Conservation (phyloP, 1,140 invertebrate species). For the Pseudobourletiella spinata region DNA sequence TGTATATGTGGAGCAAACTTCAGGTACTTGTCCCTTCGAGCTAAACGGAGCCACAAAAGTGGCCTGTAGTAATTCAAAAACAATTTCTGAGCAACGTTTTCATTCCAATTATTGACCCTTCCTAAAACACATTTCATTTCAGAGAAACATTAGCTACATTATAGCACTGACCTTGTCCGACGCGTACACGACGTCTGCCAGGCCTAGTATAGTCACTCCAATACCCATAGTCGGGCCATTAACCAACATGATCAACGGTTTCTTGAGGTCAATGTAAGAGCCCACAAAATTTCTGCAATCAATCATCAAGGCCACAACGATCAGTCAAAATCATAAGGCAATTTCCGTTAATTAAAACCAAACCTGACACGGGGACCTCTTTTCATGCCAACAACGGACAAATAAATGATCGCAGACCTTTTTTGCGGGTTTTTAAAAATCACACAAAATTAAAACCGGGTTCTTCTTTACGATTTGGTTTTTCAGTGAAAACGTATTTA, state of each 20-base stretch:
- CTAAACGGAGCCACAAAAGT: conserved; percentile 55
- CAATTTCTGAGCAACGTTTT: background rate
- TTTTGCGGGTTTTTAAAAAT: too few relatives aligned
- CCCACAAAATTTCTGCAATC: conserved; percentile 47
- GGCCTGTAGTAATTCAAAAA: conserved; percentile 40
- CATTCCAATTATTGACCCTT: background rate
- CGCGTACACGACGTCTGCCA: conserved; percentile 53
- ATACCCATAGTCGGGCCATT: conserved; percentile 58
- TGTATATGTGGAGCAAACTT: conserved; percentile 51
- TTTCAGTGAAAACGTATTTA: too few relatives aligned
- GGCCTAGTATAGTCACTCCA: conserved; percentile 49
- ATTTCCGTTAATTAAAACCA: background rate
- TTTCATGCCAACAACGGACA: too few relatives aligned
- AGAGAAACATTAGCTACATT: too few relatives aligned
- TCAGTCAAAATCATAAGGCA: conserved; percentile 8
- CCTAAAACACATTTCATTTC: too few relatives aligned
- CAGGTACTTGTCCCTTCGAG: conserved; percentile 50
- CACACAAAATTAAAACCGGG: too few relatives aligned
- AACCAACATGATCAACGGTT: conserved; percentile 52
- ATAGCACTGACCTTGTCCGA: conserved; percentile 42
- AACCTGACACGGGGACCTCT: too few relatives aligned
- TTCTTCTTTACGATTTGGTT: too few relatives aligned
- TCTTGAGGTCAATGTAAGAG: conserved; percentile 54
- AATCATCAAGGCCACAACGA: too few relatives aligned
- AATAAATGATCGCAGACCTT: too few relatives aligned